Percentiles rank a stretch among this genome's conserved stretches.
These are phyloP conservation scores for Acipenser oxyrinchus DNA, from an alignment of 2,797 vertebrate genomes.

Conservation along the genomic window DNA sequence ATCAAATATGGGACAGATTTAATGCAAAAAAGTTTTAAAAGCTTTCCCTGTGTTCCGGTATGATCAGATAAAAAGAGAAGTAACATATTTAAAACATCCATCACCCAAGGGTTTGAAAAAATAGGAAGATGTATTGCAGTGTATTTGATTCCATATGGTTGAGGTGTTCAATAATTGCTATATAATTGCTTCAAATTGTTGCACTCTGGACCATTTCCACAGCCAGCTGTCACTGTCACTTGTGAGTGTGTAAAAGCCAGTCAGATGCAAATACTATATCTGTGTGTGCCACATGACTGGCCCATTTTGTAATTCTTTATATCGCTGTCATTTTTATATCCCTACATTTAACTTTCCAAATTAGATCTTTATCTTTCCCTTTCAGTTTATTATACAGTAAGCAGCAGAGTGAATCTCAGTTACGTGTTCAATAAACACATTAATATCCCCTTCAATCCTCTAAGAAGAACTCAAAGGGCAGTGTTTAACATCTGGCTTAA, in stretches of 20 bases:
- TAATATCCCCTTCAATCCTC: neutral
- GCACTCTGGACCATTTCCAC: constrained; percentile 53
- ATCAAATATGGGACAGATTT: too few relatives aligned
- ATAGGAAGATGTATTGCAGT: constrained; percentile 45
- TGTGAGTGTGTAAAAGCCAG: constrained; percentile 29
- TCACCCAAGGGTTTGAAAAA: constrained; percentile 4
- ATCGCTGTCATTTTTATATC: neutral
- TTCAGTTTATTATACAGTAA: too few relatives aligned
- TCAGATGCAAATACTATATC: too few relatives aligned
- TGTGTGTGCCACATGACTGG: neutral
- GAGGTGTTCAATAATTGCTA: constrained; percentile 48
- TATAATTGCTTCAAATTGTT: constrained; percentile 57
- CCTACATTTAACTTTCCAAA: constrained; percentile 34
- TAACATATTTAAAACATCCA: too few relatives aligned
- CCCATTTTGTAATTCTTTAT: neutral
- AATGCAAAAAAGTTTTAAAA: too few relatives aligned
- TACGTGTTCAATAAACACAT: neutral
- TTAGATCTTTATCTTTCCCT: constrained; percentile 20
- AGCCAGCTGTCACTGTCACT: constrained; percentile 45
- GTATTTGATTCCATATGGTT: constrained; percentile 52
- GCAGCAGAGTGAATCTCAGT: too few relatives aligned
- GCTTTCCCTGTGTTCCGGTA: too few relatives aligned
- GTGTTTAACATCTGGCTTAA: too few relatives aligned
- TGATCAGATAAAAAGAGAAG: too few relatives aligned
- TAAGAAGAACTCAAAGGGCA: too few relatives aligned